phyloP scores from a whole-genome alignment of 2,797 vertebrate genomes.

The Aplochiton taeniatus region DNA sequence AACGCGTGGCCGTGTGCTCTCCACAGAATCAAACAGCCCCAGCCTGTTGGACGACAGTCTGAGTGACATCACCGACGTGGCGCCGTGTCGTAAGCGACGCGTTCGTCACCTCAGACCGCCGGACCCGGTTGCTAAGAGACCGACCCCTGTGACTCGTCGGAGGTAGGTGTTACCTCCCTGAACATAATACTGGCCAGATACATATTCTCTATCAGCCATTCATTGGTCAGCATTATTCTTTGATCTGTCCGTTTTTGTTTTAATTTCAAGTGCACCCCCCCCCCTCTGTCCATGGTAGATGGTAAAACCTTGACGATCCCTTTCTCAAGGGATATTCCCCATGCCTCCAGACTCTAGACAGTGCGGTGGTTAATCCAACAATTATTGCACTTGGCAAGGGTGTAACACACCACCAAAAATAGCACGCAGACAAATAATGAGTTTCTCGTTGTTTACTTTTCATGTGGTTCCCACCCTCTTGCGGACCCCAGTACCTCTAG shows the following conservation, averaged over 20 bases:
- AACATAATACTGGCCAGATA: not conserved
- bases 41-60: slow-evolving; percentile 78
- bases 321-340: too few species aligned
- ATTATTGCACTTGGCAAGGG: slow-evolving; percentile 5
- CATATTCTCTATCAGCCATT: not conserved
- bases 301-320: too few species aligned
- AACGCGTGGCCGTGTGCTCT: slow-evolving; percentile 9
- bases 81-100: slow-evolving; percentile 86
- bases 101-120: slow-evolving; percentile 66
- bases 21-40: slow-evolving; percentile 45
- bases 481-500: not conserved
- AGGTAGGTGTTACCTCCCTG: slow-evolving; percentile 44
- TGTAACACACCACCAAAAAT: slow-evolving; percentile 15
- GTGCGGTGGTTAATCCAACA: not conserved
- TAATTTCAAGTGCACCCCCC: too few species aligned
- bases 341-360: too few species aligned
- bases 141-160: slow-evolving; percentile 33
- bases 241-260: not conserved
- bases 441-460: not conserved
- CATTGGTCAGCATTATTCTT: not conserved
- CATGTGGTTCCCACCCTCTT: too few species aligned
- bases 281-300: too few species aligned
- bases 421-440: slow-evolving; percentile 3
- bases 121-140: slow-evolving; percentile 54
- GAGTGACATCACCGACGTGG: slow-evolving; percentile 79